Evolutionary conservation across 2,113 vertebrate genomes (phyloP).

Genomic region (Pygoscelis adeliae): DNA sequence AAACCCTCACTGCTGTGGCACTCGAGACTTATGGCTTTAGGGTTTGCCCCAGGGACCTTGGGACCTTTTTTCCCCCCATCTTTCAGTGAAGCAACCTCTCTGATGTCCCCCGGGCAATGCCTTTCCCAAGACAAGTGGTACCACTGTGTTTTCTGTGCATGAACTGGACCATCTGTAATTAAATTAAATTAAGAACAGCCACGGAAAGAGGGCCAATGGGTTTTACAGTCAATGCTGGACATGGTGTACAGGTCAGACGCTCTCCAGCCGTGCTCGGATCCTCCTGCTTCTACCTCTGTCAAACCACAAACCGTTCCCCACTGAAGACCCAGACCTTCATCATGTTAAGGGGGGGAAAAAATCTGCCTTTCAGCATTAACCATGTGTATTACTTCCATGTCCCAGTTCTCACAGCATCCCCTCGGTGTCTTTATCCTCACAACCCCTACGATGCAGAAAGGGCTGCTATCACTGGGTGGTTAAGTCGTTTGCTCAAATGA

Average conservation of each 20-base stretch:
- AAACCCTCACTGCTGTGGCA: not conserved
- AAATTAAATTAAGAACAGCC: not conserved
- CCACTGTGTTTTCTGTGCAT: not conserved
- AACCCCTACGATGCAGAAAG: not conserved
- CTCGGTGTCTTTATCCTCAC: not conserved
- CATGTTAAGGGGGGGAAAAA: not conserved
- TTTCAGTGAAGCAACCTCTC: not conserved
- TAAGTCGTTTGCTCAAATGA: not conserved
- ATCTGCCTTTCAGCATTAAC: not conserved
- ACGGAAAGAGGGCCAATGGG: rapidly evolving
- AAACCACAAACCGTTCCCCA: not conserved
- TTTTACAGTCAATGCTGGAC: not conserved
- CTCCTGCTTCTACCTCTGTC: not conserved
- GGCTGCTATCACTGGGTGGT: too few species aligned
- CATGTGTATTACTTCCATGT: not conserved
- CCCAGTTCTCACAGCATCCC: not conserved
- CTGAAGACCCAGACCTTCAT: not conserved
- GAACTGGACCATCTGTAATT: not conserved
- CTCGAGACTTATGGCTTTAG: not conserved
- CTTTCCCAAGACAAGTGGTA: not conserved
- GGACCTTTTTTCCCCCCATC: rapidly evolving
- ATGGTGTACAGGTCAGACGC: not conserved
- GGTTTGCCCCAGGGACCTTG: not conserved
- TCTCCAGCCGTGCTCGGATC: not conserved
- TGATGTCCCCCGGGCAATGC: not conserved